Conservation (phyloP, 2,888 invertebrate genomes). For the Lasioglossum morio region DNA sequence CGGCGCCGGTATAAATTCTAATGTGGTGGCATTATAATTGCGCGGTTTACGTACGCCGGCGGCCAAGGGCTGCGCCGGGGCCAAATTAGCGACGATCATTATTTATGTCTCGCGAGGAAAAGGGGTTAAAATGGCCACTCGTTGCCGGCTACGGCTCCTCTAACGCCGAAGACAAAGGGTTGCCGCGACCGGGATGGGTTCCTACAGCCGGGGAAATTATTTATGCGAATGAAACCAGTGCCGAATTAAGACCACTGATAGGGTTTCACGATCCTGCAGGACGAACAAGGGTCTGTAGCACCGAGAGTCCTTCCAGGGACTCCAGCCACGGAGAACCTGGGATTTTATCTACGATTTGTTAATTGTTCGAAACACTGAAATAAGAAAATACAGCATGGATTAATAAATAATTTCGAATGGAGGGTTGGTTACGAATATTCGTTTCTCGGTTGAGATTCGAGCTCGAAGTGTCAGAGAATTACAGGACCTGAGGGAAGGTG, state of each 20-base stretch:
- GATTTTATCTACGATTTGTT: not conserved
- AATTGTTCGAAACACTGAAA: not conserved
- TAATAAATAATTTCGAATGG: not conserved
- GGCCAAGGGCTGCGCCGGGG: conserved; percentile 76
- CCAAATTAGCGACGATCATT: conserved; percentile 85
- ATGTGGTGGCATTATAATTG: conserved; percentile 84
- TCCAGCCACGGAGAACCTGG: not conserved
- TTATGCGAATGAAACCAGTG: conserved; percentile 54
- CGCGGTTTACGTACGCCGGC: conserved; percentile 80
- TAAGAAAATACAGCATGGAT: not conserved
- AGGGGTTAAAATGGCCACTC: conserved; percentile 82
- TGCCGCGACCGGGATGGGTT: conserved; percentile 68
- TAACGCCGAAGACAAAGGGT: conserved; percentile 80
- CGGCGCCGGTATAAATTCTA: conserved; percentile 83
- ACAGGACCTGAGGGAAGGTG: not conserved
- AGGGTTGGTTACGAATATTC: not conserved
- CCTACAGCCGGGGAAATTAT: conserved; percentile 51
- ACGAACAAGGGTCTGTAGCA: not conserved
- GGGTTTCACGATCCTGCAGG: conserved; percentile 18
- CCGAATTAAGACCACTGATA: conserved; percentile 57
- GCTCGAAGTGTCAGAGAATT: not conserved
- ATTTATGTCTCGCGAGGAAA: conserved; percentile 83
- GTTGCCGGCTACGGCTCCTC: conserved; percentile 67
- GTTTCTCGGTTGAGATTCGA: not conserved
- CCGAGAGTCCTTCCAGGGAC: too few relatives aligned